A percentile compares a stretch with the other conserved stretches of the same genome.
phyloP scores from a whole-genome alignment of 2,113 vertebrate genomes.

The Sinosuthora webbiana region DNA sequence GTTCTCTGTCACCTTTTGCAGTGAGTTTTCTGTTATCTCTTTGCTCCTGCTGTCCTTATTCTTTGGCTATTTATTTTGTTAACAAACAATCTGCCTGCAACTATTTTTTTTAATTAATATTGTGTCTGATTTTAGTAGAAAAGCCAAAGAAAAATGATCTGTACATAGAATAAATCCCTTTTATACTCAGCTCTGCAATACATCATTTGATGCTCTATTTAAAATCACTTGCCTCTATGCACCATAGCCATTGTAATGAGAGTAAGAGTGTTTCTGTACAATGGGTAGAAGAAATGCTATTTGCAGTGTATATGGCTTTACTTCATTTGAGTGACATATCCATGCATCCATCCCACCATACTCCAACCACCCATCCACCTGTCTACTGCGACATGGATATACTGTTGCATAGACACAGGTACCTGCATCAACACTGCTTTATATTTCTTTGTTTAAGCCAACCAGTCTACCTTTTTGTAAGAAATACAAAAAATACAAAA shows the following conservation, averaged over 20 bases:
- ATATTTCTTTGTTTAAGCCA: background rate
- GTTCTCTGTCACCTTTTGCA: background rate
- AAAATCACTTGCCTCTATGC: background rate
- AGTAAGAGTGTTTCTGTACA: background rate
- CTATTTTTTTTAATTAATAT: background rate
- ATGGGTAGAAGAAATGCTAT: background rate
- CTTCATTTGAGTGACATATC: background rate
- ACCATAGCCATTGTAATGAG: background rate
- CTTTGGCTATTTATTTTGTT: slow-evolving; percentile 19
- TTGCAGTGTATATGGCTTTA: background rate
- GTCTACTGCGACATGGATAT: rapidly evolving
- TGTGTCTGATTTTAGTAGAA: background rate
- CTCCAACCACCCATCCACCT: background rate
- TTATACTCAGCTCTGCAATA: background rate
- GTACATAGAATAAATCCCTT: background rate
- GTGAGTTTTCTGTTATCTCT: slow-evolving; percentile 12
- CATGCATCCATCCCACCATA: background rate
- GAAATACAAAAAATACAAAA: background rate
- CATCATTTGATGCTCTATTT: background rate
- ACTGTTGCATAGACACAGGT: rapidly evolving
- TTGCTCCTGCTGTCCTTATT: slow-evolving; percentile 1
- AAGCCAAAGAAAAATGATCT: background rate
- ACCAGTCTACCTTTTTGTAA: background rate
- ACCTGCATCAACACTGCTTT: background rate
- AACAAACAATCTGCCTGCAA: background rate